These are phyloP conservation scores for Diachasmimorpha longicaudata DNA, from an alignment of 1,140 invertebrate genomes.

Conservation along the genomic window DNA sequence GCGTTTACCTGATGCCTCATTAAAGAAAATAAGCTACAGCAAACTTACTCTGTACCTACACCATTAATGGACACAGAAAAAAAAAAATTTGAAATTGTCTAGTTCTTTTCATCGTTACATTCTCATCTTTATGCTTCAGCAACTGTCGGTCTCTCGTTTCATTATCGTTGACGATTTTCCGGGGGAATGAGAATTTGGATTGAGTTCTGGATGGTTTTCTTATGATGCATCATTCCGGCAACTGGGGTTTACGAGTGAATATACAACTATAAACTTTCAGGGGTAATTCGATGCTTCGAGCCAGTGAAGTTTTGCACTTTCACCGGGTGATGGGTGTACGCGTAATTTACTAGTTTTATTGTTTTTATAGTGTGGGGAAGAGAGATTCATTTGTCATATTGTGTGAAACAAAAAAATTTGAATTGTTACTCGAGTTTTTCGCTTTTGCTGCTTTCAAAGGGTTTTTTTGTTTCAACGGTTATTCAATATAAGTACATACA, in stretches of 20 bases:
- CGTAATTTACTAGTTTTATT: neutral
- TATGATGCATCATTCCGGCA: neutral
- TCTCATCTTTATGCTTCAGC: neutral
- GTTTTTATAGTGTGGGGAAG: neutral
- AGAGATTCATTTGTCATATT: neutral
- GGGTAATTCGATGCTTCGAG: neutral
- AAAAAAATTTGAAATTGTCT: neutral
- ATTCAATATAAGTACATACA: no score
- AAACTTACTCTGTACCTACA: neutral
- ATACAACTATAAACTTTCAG: neutral
- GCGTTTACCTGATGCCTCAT: slow-evolving; percentile 13
- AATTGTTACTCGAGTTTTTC: no score
- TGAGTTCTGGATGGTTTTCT: neutral
- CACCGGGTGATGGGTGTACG: neutral
- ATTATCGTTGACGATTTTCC: neutral
- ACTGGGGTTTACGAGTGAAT: neutral
- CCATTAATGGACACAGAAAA: neutral
- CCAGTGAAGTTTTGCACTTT: neutral
- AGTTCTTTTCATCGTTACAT: neutral
- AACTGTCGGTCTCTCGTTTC: neutral
- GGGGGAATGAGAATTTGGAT: neutral
- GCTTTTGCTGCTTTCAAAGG: no score
- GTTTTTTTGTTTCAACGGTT: no score
- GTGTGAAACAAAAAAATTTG: no score
- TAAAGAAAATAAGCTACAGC: slow-evolving; percentile 18